Evolutionary conservation across 2,888 invertebrate species (phyloP).

Genomic region (Clunio marinus): DNA sequence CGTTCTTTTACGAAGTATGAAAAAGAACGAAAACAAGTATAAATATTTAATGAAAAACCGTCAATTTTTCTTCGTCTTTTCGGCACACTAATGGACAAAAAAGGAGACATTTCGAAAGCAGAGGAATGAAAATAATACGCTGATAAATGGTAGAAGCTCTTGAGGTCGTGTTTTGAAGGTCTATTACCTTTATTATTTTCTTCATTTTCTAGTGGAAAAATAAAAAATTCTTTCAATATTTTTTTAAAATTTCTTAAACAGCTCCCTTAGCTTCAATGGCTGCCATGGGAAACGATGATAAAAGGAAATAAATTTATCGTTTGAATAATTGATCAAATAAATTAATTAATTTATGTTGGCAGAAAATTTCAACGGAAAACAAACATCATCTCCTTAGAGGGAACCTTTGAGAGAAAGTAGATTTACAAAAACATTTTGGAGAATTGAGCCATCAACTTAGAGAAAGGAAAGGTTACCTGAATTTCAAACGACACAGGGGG

Average conservation of each 20-base stretch:
- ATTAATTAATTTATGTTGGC: slow-evolving; percentile 27
- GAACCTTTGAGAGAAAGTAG: not conserved
- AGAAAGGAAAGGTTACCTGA: too few relatives aligned
- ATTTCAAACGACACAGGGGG: not conserved
- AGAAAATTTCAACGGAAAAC: not conserved
- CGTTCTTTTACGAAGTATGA: not conserved
- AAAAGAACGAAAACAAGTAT: not conserved
- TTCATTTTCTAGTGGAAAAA: not conserved
- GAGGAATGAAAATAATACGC: not conserved
- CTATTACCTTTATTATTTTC: not conserved
- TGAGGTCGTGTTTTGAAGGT: slow-evolving; percentile 3
- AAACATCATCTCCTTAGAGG: not conserved
- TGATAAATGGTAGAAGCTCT: slow-evolving; percentile 5
- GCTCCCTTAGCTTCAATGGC: not conserved
- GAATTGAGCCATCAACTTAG: slow-evolving; percentile 7
- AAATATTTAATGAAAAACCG: slow-evolving; percentile 37
- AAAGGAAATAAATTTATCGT: slow-evolving; percentile 9
- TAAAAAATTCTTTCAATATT: not conserved
- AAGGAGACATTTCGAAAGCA: not conserved
- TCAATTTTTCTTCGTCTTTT: slow-evolving; percentile 22
- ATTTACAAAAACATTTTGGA: not conserved
- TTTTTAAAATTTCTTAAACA: too few relatives aligned
- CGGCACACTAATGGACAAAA: slow-evolving; percentile 17
- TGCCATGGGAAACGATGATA: not conserved
- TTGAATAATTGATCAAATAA: slow-evolving; percentile 35